Base-by-base conservation (phyloP, 2,888 invertebrate species). In the Agrochola lychnidis region DNA sequence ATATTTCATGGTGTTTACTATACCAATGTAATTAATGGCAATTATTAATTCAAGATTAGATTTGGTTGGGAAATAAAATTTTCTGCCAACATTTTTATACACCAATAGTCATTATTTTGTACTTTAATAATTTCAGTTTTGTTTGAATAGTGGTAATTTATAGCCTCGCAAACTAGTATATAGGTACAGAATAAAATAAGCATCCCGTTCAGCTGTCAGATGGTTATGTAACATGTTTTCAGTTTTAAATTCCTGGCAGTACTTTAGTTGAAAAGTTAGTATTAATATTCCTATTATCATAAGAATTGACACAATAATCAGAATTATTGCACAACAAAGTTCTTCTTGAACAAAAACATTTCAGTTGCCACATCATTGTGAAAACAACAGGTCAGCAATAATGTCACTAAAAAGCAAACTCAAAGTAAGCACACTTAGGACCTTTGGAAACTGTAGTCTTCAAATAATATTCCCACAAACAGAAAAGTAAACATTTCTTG, bases 1-100 rank as follows among this genome's bases (percentile, higher is more conserved):
- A 64, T 71, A 69, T 68, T 82, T 63, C 48, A 79, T 71, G 70
- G 79, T 70, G 62, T 62, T 69, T 66, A 30, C 14, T 62, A 14
- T 48, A 72, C 48, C 59, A 83, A 16, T 78, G 69, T 70, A 68
- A 56, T 51, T 48, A 64, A 57, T 70, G 57, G 68, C 61, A 76
- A 69, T 75, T 67, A 70, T 45, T 70, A 70, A 57, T 70, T 73
- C 25, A 64, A 81, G 62, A 83, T 81, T 59, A 78, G 66, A 81
- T 81, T 70, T 70, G 25, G 36, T 66, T 48, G 16, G n/a, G n/a
- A 64, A 68, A 64, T 69, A 51, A 56, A 59, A 81, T 77, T 56
- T 61, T 30, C 62, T 67, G 70, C 40, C 25, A 36, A 42, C 40
- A 57, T 51, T 69, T 72, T 61, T n/a, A 36, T 48, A 67, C 45